A percentile compares a stretch with the other conserved stretches of the same genome.
Evolutionary conservation across 2,888 invertebrate species (phyloP).

Genomic region (Tetrapedia diversipes): DNA sequence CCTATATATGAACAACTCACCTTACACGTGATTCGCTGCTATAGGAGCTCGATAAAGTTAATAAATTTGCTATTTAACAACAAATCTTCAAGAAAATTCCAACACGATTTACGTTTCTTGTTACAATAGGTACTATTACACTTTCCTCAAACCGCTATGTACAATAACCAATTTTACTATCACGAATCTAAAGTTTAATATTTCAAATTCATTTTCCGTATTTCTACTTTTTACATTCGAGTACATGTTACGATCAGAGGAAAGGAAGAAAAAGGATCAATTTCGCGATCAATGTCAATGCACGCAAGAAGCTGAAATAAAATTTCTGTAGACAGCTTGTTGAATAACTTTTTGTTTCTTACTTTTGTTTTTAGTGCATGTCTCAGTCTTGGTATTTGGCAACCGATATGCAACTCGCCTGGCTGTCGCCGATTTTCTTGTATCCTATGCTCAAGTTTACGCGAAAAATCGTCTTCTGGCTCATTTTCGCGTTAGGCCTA

Average conservation of each 20-base stretch:
- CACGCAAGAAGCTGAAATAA: neutral
- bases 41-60: too few species aligned
- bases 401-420: slow-evolving; percentile 78
- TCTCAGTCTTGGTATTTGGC: slow-evolving; percentile 85
- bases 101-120: neutral
- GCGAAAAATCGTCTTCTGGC: slow-evolving; percentile 66
- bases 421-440: slow-evolving; percentile 78
- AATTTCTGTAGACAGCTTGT: neutral
- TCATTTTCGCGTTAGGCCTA: slow-evolving; percentile 62
- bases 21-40: too few species aligned
- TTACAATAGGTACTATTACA: too few species aligned
- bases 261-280: neutral
- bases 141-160: too few species aligned
- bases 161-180: too few species aligned
- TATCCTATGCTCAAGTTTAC: slow-evolving; percentile 76
- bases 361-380: slow-evolving; percentile 83
- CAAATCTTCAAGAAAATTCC: too few species aligned
- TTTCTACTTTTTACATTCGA: too few species aligned
- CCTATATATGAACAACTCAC: too few species aligned
- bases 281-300: neutral
- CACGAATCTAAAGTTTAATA: too few species aligned
- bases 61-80: too few species aligned
- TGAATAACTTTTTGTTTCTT: slow-evolving; percentile 24
- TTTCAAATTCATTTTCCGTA: too few species aligned
- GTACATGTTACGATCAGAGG: neutral